A percentile compares a stretch with the other conserved stretches of the same genome.
Evolutionary conservation across 2,888 invertebrate genomes (phyloP).

Genomic region (Dione juno): DNA sequence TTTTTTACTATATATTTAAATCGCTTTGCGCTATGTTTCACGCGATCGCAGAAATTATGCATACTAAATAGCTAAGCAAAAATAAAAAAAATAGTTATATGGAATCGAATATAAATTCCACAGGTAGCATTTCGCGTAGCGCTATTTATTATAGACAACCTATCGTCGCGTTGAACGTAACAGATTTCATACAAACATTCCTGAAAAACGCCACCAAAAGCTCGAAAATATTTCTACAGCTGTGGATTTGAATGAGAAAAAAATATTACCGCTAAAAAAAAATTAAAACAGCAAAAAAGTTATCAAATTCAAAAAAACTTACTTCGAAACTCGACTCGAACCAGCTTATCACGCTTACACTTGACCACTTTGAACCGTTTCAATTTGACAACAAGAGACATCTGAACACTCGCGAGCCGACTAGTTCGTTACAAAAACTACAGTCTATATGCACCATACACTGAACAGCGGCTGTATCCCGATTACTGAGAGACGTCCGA

Average conservation of each 20-base stretch:
- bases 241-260: not conserved
- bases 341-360: constrained; percentile 86
- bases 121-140: not conserved
- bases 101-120: not conserved
- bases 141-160: not conserved
- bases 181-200: no score
- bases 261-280: constrained; percentile 5
- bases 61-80: not conserved
- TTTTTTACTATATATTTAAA: not conserved
- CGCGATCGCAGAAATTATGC: constrained; percentile 4
- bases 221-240: no score
- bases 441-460: not conserved
- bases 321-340: constrained; percentile 90
- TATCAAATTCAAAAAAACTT: constrained; percentile 63
- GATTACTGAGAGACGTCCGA: not conserved
- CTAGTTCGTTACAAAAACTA: not conserved
- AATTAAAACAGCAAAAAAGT: not conserved
- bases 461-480: not conserved
- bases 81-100: not conserved
- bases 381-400: constrained; percentile 88
- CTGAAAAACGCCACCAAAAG: no score
- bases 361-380: constrained; percentile 88
- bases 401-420: constrained; percentile 51
- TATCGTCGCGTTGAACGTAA: no score
- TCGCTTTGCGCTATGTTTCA: constrained; percentile 10